Base-by-base conservation (phyloP, 2,888 invertebrate species). In the Philonicus albiceps region DNA sequence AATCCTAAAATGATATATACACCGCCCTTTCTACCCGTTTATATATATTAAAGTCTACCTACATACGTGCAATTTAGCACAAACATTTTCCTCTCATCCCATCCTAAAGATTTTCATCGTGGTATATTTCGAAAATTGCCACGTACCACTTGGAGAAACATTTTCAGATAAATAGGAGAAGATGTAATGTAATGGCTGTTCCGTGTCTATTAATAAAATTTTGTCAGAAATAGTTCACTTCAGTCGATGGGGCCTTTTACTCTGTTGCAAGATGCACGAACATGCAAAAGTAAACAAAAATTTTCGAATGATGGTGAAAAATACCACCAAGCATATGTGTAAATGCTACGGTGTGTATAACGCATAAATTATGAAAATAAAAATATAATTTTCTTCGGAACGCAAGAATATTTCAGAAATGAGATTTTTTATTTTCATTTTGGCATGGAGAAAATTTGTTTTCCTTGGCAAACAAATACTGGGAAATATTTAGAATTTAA, bases 151-250 rank as follows among this genome's bases (percentile, higher is more conserved):
- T 19, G 64, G 64, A 64, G 64, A 8, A 64, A 64, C 27, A 64
- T 64, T 64, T 64, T 64, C 64, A 27, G 64, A 22, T 27, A 74
- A 49, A 49, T 80, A 53, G 80, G 31, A 27, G 37, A 53, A 80
- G 49, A 31, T 31, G 30, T 80, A 80, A 30, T 80, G 80, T 49
- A 80, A 80, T 80, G 40, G 80, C 43, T 80, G 22, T 80, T 80
- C 80, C 80, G 80, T 31, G 53, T 80, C 80, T 80, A 80, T 80
- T 53, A 80, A 80, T 80, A 80, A 80, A 49, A 27, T 53, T 49
- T 37, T 53, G 27, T 40, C 80, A 49, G 76, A 80, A 80, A 80
- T 80, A 80, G 80, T 76, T 76, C 76, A 37, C 40, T 27, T 53
- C 19, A 4, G 11, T 22, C 64, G 19, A 19, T 22, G 64, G 8